Evolutionary conservation across 1,140 invertebrate species (phyloP).

Genomic region (Nasonia giraulti): DNA sequence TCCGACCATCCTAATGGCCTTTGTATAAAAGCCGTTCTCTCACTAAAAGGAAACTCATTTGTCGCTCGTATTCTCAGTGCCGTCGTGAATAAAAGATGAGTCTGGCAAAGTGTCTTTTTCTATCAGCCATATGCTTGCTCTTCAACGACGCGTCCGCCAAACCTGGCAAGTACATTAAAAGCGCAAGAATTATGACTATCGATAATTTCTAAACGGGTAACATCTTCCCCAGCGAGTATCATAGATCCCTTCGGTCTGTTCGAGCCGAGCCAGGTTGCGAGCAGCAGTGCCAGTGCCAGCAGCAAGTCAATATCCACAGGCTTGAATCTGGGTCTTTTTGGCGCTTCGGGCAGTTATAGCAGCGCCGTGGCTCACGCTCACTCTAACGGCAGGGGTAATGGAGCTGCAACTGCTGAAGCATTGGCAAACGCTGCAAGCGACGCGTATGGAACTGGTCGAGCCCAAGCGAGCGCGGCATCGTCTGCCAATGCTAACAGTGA

Average conservation of each 20-base stretch:
- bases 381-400: neutral
- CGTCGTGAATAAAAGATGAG: neutral
- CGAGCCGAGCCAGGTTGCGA: neutral
- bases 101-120: neutral
- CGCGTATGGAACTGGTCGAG: neutral
- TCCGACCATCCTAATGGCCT: neutral
- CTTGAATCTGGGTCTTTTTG: constrained; percentile 12
- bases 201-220: neutral
- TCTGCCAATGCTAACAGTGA: neutral
- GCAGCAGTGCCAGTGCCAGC: neutral
- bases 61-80: neutral
- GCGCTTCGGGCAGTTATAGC: neutral
- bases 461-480: neutral
- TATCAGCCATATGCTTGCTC: neutral
- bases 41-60: neutral
- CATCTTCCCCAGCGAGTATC: neutral
- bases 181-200: neutral
- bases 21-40: neutral
- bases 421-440: neutral
- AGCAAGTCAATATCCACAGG: constrained; percentile 5
- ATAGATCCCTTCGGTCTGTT: neutral
- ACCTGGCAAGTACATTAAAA: neutral
- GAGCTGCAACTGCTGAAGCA: neutral
- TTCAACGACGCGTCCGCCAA: neutral
- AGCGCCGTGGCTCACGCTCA: neutral